Evolutionary conservation across 2,113 vertebrate genomes (phyloP), one percentile per base, ranked within the genome.

Genomic region (Macaca fascicularis): DNA sequence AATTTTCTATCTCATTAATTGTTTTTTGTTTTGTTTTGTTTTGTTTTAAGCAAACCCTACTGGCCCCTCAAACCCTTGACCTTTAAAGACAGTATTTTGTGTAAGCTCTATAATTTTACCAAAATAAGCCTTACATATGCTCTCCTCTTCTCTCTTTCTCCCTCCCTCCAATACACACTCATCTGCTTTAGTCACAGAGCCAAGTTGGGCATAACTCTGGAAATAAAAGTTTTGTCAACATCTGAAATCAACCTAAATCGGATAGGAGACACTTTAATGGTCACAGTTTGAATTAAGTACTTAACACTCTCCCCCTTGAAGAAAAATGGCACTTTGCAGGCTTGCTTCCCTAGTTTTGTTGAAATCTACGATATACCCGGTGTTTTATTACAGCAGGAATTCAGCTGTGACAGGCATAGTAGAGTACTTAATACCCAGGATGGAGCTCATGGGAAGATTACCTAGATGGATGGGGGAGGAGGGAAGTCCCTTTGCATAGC

Each of bases 11-110:
- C 99, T 99, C 99, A 99, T 99, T 99, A 99, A 99, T 98, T 98
- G 98, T 99, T 99, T 99, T 97, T 99, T 99, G 95, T 98, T 86
- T 98, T 98, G 98, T 99, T 99, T 99, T 97, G 99, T 99, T 95
- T 98, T 70, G 9, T 96, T 99, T 99, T 85, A 98, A 99, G 99
- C 98, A 99, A 98, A 99, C 98, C 96, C 99, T 98, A 98, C 98
- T 99, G 99, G 99, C 99, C 99, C 98, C 98, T 99, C 99, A 99
- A 99, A 99, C 99, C 99, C 99, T 99, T 99, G 99, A 99, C 99
- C 99, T 99, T 99, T 99, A 99, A 99, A 98, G 98, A 98, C 98
- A 98, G 98, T 98, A 98, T 99, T 99, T 99, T 99, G 98, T 98
- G 97, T 98, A 98, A 98, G 91, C 97, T 98, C 96, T 97, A 45